Percentiles rank a stretch among this genome's conserved stretches.
Conservation (phyloP, 1,140 invertebrate genomes). For the Zaprionus taronus region DNA sequence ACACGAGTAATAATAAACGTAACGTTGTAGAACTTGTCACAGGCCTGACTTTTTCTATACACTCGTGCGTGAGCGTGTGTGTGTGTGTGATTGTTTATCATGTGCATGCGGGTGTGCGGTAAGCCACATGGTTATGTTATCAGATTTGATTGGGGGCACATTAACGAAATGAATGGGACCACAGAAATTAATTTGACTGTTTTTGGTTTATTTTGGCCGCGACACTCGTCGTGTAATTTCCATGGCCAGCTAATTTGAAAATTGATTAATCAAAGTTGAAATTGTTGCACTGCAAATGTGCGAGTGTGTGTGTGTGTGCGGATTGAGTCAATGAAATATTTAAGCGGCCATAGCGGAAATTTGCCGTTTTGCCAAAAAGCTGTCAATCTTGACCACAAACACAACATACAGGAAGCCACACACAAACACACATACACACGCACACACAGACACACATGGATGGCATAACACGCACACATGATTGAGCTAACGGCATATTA, state of each 20-base stretch:
- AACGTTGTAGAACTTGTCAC: neutral
- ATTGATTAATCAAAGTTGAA: slow-evolving; percentile 51
- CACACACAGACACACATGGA: neutral
- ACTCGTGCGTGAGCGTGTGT: slow-evolving; percentile 5
- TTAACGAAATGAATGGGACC: slow-evolving; percentile 49
- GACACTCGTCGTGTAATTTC: neutral
- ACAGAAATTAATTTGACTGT: slow-evolving; percentile 30
- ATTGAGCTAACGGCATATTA: slow-evolving; percentile 44
- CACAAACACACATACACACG: slow-evolving; percentile 16
- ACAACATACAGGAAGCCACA: neutral
- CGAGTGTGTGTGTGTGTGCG: neutral
- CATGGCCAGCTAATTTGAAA: slow-evolving; percentile 23
- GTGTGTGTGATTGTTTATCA: slow-evolving; percentile 4
- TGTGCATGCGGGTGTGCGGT: slow-evolving; percentile 31
- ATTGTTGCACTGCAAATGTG: slow-evolving; percentile 5
- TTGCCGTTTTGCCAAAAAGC: slow-evolving; percentile 32
- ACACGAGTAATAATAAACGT: neutral
- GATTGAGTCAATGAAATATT: slow-evolving; percentile 46
- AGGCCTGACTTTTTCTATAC: neutral
- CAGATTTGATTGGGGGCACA: slow-evolving; percentile 31
- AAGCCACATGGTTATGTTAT: slow-evolving; percentile 59
- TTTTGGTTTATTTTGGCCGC: slow-evolving; percentile 6
- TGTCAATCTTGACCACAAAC: slow-evolving; percentile 44
- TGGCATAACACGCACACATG: neutral
- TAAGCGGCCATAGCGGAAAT: slow-evolving; percentile 28